These are phyloP conservation scores for Hystrix cristata DNA, from an alignment of 2,113 vertebrate genomes.

Conservation along the genomic window DNA sequence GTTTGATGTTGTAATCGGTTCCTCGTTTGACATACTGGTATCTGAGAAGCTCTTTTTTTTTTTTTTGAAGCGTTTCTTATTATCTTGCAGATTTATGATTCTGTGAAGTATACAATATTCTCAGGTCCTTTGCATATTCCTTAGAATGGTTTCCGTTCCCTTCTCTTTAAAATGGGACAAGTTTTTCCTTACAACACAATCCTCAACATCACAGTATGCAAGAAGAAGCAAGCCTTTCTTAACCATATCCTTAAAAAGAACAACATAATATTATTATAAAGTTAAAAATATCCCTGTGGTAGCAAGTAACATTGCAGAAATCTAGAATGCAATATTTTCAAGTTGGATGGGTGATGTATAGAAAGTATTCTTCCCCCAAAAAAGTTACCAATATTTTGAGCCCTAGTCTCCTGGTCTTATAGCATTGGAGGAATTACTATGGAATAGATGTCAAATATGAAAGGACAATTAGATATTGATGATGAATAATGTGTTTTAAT, in stretches of 20 bases:
- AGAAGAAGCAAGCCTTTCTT: not conserved
- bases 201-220: not conserved
- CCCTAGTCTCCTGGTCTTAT: not conserved
- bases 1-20: not conserved
- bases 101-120: not conserved
- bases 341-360: not conserved
- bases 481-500: not conserved
- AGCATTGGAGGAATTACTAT: not conserved
- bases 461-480: not conserved
- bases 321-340: not conserved
- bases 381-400: not conserved
- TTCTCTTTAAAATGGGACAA: not conserved
- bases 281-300: not conserved
- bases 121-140: not conserved
- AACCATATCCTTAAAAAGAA: not conserved
- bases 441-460: not conserved
- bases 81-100: not conserved
- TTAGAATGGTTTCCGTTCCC: not conserved
- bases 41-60: not conserved
- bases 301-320: not conserved
- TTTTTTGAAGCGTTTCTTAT: not conserved
- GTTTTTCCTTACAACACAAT: not conserved
- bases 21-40: not conserved
- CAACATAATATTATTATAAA: not conserved
- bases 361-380: not conserved